phyloP scores from a whole-genome alignment of 1,140 invertebrate genomes.

The Bombus waltoni region DNA sequence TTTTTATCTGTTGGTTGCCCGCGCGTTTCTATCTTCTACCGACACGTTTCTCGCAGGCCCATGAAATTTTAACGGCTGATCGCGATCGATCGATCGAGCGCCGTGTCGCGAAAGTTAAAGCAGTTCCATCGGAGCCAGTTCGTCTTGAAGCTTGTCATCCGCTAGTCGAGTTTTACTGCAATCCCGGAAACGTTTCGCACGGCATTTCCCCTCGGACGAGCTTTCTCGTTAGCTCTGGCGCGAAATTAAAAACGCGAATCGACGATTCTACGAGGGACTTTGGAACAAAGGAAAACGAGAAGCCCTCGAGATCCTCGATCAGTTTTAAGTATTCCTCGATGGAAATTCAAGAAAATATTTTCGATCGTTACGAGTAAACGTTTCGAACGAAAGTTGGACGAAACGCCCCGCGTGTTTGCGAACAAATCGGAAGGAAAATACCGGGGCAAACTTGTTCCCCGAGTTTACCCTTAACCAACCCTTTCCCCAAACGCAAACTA shows the following conservation, averaged over 20 bases:
- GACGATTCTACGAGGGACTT: background rate
- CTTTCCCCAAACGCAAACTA: constrained; percentile 12
- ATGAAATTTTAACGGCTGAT: background rate
- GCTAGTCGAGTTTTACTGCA: background rate
- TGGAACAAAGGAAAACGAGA: background rate
- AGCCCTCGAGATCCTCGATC: background rate
- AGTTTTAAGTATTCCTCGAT: background rate
- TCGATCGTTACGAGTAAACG: background rate
- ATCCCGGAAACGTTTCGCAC: too few relatives aligned
- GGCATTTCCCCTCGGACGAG: too few relatives aligned
- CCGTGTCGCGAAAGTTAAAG: background rate
- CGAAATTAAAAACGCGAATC: background rate
- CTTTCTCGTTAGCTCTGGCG: background rate
- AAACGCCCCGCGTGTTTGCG: constrained; percentile 8
- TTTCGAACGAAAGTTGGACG: background rate
- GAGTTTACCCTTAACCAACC: constrained; percentile 24
- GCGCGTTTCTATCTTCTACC: too few relatives aligned
- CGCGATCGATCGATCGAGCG: background rate
- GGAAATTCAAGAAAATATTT: background rate
- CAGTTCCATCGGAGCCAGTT: background rate
- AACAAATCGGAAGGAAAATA: constrained; percentile 28
- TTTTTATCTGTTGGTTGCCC: too few relatives aligned
- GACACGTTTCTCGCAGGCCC: background rate
- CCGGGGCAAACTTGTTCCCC: constrained; percentile 10
- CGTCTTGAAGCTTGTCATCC: background rate